Evolutionary conservation across 2,113 vertebrate genomes (phyloP).

Genomic region (Cyprinodon variegatus): DNA sequence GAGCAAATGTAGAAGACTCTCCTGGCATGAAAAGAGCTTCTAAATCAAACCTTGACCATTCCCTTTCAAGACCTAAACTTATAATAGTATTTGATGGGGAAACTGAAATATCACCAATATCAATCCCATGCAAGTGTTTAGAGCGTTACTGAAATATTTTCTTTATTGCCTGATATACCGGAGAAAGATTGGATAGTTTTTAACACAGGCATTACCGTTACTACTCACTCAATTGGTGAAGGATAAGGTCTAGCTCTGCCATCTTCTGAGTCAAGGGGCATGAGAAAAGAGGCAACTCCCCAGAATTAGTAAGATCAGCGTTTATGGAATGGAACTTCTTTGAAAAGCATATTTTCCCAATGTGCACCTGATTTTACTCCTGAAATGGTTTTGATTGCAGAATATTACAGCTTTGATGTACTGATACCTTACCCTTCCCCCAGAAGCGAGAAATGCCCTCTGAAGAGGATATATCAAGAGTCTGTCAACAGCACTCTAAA

Average conservation of each 20-base stretch:
- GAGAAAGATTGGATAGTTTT: conserved; percentile 11
- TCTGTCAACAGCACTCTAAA: conserved; percentile 29
- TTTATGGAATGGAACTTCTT: conserved; percentile 27
- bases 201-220: conserved; percentile 18
- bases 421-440: conserved; percentile 6
- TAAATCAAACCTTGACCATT: conserved; percentile 26
- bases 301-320: conserved; percentile 25
- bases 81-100: conserved; percentile 19
- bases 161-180: conserved; percentile 5
- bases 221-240: conserved; percentile 11
- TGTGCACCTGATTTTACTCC: conserved; percentile 58
- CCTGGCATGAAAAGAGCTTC: conserved; percentile 40
- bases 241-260: neutral
- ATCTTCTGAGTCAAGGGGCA: conserved; percentile 6
- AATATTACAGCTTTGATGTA: conserved; percentile 68
- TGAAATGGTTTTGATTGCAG: conserved; percentile 45
- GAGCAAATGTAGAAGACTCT: conserved; percentile 1
- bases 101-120: conserved; percentile 1
- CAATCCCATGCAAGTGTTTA: conserved; percentile 6
- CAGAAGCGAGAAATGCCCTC: conserved; percentile 21
- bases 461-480: conserved; percentile 24
- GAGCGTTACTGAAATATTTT: conserved; percentile 21
- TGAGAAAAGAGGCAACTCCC: conserved; percentile 17
- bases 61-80: conserved; percentile 20
- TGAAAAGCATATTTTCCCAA: conserved; percentile 39